Base-by-base conservation (phyloP, 1,140 invertebrate genomes). In the Oryctes rhinoceros region DNA sequence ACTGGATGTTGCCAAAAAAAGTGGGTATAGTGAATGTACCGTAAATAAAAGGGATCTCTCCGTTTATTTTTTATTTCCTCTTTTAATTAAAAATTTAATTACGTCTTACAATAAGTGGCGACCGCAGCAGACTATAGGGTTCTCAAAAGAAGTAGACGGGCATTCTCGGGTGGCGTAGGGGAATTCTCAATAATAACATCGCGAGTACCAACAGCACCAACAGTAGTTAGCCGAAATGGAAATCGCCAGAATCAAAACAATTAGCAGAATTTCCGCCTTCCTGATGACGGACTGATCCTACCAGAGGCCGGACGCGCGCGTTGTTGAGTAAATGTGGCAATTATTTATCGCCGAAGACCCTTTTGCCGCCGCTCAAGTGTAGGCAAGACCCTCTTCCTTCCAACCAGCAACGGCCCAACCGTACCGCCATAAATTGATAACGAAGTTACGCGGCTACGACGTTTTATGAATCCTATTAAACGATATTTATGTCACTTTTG, bases 401-500 rank as follows among this genome's bases (percentile, higher is more conserved):
- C 1, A n/a, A 15, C 53, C 3, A 15, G 13, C 53, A 2, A 18
- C 15, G 53, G 5, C 13, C 65, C 65, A 5, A 30, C 18, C 65
- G 65, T 37, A 30, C 65, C 65, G 20, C 20, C 65, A 71, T 71
- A 71, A 71, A 71, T 71, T 71, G 65, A 71, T 71, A 71, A 71
- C 65, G 24, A 71, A 71, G 65, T 71, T 71, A 71, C 65, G 65
- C 65, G 65, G 39, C 18, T 18, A 20, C 20, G 65, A 37, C 65
- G 4, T 71, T 71, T 71, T 71, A 71, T 71, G 65, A 71, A 71
- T 71, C 65, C 65, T 71, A 71, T 71, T 71, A 71, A 71, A 71
- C 65, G 65, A 71, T 71, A 71, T 71, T 71, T 71, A 71, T 71
- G 65, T 71, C 65, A 71, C 65, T 71, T 71, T 71, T 71, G 65